Conservation (phyloP, 2,888 invertebrate genomes). For the Xestia sexstrigata region DNA sequence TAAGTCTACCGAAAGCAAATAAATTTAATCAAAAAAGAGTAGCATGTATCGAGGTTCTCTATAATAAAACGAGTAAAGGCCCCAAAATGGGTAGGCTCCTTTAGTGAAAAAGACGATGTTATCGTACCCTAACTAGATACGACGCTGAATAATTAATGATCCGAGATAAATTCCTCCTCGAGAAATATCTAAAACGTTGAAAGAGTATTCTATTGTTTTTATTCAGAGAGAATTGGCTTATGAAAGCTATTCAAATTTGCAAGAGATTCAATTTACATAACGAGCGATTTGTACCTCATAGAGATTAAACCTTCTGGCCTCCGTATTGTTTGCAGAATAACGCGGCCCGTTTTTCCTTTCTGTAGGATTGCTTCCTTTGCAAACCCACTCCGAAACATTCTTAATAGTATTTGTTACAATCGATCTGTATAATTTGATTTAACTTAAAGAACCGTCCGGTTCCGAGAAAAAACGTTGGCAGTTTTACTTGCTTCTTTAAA, state of each 20-base stretch:
- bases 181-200: constrained; percentile 79
- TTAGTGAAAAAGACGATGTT: constrained; percentile 54
- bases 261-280: constrained; percentile 90
- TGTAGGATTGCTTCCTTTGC: constrained; percentile 73
- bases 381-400: constrained; percentile 68
- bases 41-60: neutral
- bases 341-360: constrained; percentile 73
- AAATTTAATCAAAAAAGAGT: constrained; percentile 34
- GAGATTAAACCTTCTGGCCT: constrained; percentile 82
- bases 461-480: constrained; percentile 17
- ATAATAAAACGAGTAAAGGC: constrained; percentile 28
- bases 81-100: constrained; percentile 20
- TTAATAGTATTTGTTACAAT: constrained; percentile 72
- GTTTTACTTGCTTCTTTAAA: constrained; percentile 42
- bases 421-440: constrained; percentile 69
- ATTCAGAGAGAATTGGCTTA: constrained; percentile 87
- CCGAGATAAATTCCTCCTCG: constrained; percentile 75
- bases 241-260: constrained; percentile 89
- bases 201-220: constrained; percentile 86
- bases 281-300: constrained; percentile 88
- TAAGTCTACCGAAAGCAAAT: constrained; percentile 10
- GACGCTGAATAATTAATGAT: constrained; percentile 76
- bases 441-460: constrained; percentile 39
- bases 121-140: constrained; percentile 66
- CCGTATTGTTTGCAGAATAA: constrained; percentile 79